These are phyloP conservation scores for Sternotherus odoratus DNA, from an alignment of 2,797 vertebrate genomes.

Conservation along the genomic window DNA sequence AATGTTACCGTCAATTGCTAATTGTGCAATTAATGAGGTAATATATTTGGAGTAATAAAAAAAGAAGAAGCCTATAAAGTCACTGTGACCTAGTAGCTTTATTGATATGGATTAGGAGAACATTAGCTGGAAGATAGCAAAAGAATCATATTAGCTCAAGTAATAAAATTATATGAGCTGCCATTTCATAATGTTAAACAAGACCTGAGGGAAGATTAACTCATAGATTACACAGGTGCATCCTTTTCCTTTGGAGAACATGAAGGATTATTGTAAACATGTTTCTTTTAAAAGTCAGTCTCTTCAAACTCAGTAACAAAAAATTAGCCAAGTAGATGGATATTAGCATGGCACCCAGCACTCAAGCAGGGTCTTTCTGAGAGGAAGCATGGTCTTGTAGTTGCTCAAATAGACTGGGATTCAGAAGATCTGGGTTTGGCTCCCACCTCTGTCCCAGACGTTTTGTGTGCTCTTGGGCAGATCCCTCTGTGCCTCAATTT, in stretches of 20 bases:
- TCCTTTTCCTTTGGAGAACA: slow-evolving; percentile 61
- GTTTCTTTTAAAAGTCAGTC: background rate
- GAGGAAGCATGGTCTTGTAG: background rate
- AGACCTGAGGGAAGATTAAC: slow-evolving; percentile 66
- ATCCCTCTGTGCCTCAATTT: background rate
- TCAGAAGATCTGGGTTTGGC: background rate
- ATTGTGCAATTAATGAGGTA: slow-evolving; percentile 52
- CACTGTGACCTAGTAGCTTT: slow-evolving; percentile 43
- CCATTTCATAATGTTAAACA: slow-evolving; percentile 70
- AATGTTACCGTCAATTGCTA: slow-evolving; percentile 12
- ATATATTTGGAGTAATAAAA: slow-evolving; percentile 39
- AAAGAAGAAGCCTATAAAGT: slow-evolving; percentile 52
- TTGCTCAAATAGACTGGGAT: background rate
- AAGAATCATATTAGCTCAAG: slow-evolving; percentile 65
- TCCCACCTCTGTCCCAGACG: background rate
- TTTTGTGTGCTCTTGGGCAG: background rate
- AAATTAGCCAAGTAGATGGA: background rate
- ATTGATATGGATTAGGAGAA: slow-evolving; percentile 66
- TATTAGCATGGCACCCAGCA: background rate
- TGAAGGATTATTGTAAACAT: slow-evolving; percentile 60
- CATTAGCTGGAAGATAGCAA: slow-evolving; percentile 58
- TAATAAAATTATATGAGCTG: slow-evolving; percentile 71
- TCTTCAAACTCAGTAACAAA: slow-evolving; percentile 47
- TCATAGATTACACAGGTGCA: slow-evolving; percentile 65
- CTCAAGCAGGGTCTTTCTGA: background rate